Conservation (phyloP, 2,797 vertebrate species). For the Pseudochaenichthys georgianus region DNA sequence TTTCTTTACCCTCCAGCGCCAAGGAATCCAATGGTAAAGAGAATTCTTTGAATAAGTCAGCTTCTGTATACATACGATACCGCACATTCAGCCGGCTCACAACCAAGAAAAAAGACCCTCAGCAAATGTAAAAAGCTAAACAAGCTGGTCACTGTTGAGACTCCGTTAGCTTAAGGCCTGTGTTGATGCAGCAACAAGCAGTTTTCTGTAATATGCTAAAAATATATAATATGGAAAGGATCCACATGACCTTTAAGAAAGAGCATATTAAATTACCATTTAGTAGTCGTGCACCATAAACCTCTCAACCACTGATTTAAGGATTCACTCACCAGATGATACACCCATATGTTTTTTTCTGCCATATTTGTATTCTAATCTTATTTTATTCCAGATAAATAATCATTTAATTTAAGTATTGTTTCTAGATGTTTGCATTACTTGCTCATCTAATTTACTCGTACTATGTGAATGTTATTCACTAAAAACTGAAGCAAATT, state of each 20-base stretch:
- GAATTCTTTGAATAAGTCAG: conserved; percentile 72
- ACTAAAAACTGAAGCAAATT: too few species aligned
- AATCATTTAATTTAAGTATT: too few species aligned
- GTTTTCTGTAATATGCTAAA: conserved; percentile 52
- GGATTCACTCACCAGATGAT: background rate
- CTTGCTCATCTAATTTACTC: too few species aligned
- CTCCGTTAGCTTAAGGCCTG: conserved; percentile 51
- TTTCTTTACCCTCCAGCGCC: conserved; percentile 59
- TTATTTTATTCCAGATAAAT: too few species aligned
- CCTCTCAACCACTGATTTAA: conserved; percentile 6
- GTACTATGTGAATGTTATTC: too few species aligned
- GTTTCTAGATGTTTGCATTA: too few species aligned
- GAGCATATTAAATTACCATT: conserved; percentile 2
- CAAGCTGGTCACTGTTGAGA: conserved; percentile 73
- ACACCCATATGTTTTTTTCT: background rate
- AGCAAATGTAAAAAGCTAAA: conserved; percentile 71
- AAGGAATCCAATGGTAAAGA: conserved; percentile 59
- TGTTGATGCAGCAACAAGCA: conserved; percentile 60
- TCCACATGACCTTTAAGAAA: conserved; percentile 4
- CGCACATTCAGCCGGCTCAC: conserved; percentile 66
- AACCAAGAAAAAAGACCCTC: conserved; percentile 59
- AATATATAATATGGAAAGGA: conserved; percentile 15
- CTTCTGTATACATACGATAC: conserved; percentile 68
- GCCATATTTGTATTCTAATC: too few species aligned
- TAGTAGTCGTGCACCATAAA: background rate